Base-by-base conservation (phyloP, 1,140 invertebrate genomes). In the Parasteatoda tepidariorum region DNA sequence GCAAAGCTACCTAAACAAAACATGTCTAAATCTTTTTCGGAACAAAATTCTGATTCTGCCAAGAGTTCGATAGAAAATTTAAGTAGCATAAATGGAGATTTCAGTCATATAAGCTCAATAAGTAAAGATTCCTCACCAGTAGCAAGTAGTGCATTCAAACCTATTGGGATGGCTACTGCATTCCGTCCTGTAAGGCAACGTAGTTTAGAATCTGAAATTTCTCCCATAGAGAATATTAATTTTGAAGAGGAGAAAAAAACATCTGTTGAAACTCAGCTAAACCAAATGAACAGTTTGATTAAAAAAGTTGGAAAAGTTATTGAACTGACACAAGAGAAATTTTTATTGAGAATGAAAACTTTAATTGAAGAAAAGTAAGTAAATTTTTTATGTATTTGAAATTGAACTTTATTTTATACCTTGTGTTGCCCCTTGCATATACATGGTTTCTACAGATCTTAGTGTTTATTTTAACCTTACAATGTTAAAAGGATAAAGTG, bases 301-400 rank as follows among this genome's bases (percentile, higher is more conserved):
- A 68, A 76, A 31, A 84, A 84, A 76, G 26, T 84, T 13, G 68
- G 64, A 28, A 75, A 70, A 67, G 82, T 84, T 7, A 84, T 76
- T 24, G 71, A 75, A 26, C 64, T 84, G 33, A 76, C 48, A 7
- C 82, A 84, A 54, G 82, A 41, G n/a, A 84, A 76, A 70, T 68
- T 64, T 66, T 33, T 55, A 31, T 48, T 38, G 15, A 83, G 74
- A 74, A 64, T 83, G 3, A 83, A 74, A 55, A 11, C 18, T 15
- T 41, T 83, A 55, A 83, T 48, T 74, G 81, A 83, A 64, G 81
- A 83, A 66, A 73, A 73, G 81, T 83, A 74, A 83, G 81, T 55
- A 22, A 6, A 9, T 9, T n/a, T n/a, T n/a, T n/a, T n/a, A n/a
- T n/a, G n/a, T n/a, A n/a, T n/a, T n/a, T n/a, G 9, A n/a, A n/a